Evolutionary conservation across 2,113 vertebrate species (phyloP).

Genomic region (Anoura caudifer): DNA sequence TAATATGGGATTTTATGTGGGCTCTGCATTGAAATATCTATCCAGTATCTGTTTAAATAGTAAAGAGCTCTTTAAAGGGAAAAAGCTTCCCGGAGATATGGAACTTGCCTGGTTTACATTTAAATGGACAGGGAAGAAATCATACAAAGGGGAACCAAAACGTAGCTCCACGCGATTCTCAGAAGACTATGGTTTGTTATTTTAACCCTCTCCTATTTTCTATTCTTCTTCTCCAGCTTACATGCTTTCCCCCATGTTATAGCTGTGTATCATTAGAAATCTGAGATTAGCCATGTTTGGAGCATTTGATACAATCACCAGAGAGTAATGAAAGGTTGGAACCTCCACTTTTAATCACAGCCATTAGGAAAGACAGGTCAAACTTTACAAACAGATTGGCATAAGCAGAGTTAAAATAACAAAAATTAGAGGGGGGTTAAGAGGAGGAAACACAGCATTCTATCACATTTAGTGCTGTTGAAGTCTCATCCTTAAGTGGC

Average conservation of each 20-base stretch:
- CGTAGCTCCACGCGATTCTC: slow-evolving; percentile 36
- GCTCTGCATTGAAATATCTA: slow-evolving; percentile 76
- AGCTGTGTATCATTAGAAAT: slow-evolving; percentile 8
- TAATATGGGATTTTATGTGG: slow-evolving; percentile 83
- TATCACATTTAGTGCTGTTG: slow-evolving; percentile 71
- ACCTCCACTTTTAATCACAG: slow-evolving; percentile 31
- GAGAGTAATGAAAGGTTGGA: neutral
- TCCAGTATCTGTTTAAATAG: slow-evolving; percentile 79
- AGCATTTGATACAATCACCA: neutral
- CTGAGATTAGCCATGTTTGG: neutral
- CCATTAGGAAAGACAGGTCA: slow-evolving; percentile 57
- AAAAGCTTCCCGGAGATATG: slow-evolving; percentile 35
- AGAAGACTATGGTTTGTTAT: slow-evolving; percentile 60
- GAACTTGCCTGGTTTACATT: slow-evolving; percentile 61
- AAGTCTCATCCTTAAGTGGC: slow-evolving; percentile 79
- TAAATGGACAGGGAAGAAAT: slow-evolving; percentile 40
- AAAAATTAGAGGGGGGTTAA: neutral
- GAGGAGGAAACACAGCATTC: slow-evolving; percentile 24
- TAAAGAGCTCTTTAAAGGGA: slow-evolving; percentile 72
- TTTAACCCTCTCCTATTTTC: slow-evolving; percentile 44
- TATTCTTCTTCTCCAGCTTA: slow-evolving; percentile 17
- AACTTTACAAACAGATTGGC: slow-evolving; percentile 58
- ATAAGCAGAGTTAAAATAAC: slow-evolving; percentile 69
- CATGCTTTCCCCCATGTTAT: neutral
- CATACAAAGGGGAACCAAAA: neutral